phyloP scores from a whole-genome alignment of 2,797 vertebrate genomes.

The Micrastur ruficollis region DNA sequence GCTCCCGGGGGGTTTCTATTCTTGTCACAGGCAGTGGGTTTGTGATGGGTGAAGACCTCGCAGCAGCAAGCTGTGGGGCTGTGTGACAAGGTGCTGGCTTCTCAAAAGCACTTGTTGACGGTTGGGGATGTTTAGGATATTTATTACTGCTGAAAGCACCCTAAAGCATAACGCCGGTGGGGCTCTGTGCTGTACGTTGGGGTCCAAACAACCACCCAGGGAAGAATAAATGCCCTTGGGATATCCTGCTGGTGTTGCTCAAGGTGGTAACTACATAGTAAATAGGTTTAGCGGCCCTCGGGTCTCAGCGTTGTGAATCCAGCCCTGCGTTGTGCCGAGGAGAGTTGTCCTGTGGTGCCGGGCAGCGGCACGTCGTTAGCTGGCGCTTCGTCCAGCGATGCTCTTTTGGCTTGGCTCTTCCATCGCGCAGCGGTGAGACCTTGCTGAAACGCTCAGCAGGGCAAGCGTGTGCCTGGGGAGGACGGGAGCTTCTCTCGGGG shows the following conservation, averaged over 20 bases:
- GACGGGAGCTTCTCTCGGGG: neutral
- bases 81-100: neutral
- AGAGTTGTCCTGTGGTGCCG: neutral
- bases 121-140: neutral
- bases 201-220: neutral
- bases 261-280: fast-evolving
- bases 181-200: neutral
- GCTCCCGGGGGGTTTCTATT: fast-evolving
- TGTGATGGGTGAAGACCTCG: fast-evolving
- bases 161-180: fast-evolving
- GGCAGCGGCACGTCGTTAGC: neutral
- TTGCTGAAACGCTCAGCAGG: neutral
- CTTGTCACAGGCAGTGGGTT: neutral
- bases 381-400: neutral
- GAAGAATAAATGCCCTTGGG: neutral
- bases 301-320: neutral
- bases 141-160: neutral
- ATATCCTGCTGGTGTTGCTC: too few species aligned
- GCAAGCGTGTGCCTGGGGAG: neutral
- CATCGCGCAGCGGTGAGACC: neutral
- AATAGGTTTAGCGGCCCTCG: neutral
- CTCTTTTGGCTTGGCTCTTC: neutral
- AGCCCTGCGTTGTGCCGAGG: neutral
- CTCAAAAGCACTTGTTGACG: fast-evolving
- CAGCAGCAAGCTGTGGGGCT: neutral